These are phyloP conservation scores for Pomacea canaliculata DNA, from an alignment of 2,888 invertebrate species.

Conservation along the genomic window DNA sequence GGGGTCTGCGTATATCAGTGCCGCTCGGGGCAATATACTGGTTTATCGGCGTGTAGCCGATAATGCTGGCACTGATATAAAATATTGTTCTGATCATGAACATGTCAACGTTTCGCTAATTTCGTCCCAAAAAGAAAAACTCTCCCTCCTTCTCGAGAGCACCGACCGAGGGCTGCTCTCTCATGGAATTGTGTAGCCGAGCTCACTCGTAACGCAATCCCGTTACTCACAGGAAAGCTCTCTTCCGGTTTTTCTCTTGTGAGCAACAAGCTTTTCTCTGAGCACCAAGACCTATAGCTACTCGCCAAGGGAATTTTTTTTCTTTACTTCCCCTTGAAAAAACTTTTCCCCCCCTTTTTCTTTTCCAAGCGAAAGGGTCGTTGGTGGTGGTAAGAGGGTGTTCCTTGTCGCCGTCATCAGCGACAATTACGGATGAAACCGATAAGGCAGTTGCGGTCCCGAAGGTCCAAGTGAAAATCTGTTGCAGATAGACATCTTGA, in stretches of 20 bases:
- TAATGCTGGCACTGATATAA: slow-evolving; percentile 3
- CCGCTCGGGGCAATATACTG: background rate
- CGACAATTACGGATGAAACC: background rate
- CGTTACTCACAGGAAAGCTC: too few species aligned
- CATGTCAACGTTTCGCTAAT: slow-evolving; percentile 6
- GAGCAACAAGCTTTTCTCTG: too few species aligned
- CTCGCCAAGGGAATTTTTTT: too few species aligned
- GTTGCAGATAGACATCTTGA: slow-evolving; percentile 6
- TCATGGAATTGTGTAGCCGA: too few species aligned
- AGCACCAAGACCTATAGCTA: too few species aligned
- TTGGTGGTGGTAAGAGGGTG: background rate
- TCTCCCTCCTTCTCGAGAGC: too few species aligned
- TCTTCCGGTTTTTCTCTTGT: too few species aligned
- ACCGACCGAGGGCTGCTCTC: too few species aligned
- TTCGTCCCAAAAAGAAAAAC: background rate
- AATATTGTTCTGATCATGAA: slow-evolving; percentile 3
- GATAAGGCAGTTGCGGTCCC: slow-evolving; percentile 3
- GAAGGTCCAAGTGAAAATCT: background rate
- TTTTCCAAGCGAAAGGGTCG: background rate
- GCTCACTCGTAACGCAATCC: too few species aligned
- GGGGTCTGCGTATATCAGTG: too few species aligned
- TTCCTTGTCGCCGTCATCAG: background rate
- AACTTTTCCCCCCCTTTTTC: too few species aligned
- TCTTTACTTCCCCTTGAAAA: too few species aligned
- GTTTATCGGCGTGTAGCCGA: slow-evolving; percentile 2